Conservation (phyloP, 2,888 invertebrate genomes). For the Acanthosepion pharaonis region DNA sequence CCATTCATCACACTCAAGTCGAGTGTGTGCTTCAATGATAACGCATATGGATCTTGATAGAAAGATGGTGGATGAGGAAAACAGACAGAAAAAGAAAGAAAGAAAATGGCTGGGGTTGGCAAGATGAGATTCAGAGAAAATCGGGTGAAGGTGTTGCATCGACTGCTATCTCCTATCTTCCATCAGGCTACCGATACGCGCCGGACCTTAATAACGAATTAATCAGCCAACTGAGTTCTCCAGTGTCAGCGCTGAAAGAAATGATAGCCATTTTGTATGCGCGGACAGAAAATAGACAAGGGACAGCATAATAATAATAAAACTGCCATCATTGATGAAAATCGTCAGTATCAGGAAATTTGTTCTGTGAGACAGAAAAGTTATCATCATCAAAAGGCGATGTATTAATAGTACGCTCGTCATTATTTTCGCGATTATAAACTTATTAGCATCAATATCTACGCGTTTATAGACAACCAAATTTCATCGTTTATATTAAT, state of each 20-base stretch:
- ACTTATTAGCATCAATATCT: too few relatives aligned
- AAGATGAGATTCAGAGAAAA: not conserved
- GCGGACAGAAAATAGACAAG: not conserved
- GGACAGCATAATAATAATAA: not conserved
- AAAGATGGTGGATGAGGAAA: not conserved
- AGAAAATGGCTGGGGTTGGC: not conserved
- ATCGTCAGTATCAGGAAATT: not conserved
- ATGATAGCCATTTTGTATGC: not conserved
- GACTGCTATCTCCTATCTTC: not conserved
- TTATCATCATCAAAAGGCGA: not conserved
- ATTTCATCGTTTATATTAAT: too few relatives aligned
- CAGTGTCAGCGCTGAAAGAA: not conserved
- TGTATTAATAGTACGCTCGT: too few relatives aligned
- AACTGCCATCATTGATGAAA: not conserved
- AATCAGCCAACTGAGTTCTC: not conserved
- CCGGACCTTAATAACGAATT: slow-evolving; percentile 33
- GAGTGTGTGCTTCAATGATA: not conserved
- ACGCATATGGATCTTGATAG: not conserved
- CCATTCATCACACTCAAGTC: not conserved
- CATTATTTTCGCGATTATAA: too few relatives aligned
- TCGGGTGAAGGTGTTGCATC: not conserved
- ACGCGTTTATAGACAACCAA: too few relatives aligned
- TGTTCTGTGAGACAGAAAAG: not conserved
- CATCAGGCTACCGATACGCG: not conserved
- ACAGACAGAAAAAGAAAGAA: not conserved